Base-by-base conservation (phyloP, 2,888 invertebrate genomes). In the Drosophila seclusa region DNA sequence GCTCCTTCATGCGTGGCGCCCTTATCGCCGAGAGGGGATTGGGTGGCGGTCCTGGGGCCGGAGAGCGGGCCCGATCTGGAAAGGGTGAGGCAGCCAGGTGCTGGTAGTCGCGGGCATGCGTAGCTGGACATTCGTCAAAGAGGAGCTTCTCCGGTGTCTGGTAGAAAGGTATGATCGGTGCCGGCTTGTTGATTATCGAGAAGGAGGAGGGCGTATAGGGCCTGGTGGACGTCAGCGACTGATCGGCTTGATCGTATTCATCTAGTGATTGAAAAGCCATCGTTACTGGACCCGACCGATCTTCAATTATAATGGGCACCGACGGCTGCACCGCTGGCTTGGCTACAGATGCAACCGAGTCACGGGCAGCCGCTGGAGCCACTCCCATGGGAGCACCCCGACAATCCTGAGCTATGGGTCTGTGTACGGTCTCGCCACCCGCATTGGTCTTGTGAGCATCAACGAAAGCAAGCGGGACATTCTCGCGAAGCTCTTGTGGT, bases 141-240 rank as follows among this genome's bases (percentile, higher is more conserved):
- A 96, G 95, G 80, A 97, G 94, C 92, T 96, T 96, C 92, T 95
- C 95, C 16, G 91, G 73, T 21, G 92, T 92, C 93, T 97, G 97
- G 91, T 97, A 97, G 84, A 95, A 95, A 11, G 97, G 97, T 80
- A 97, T 95, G 58, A 95, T 94, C 16, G 96, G 95, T 2, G 96
- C 96, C 32, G 97, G 96, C 73, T 92, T 93, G 90, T 96, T 96
- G 68, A 95, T 95, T 93, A 95, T 92, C 89, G 96, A 96, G 31
- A 31, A 34, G 7, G 59, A 29, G 29, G 61, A 68, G 0, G 97
- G 96, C 27, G 96, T 96, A 68, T 94, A 94, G 6, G 96, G 94
- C 65, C 96, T 94, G 2, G 91, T 90, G 4, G 91, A 90, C 27
- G 90, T 88, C 67, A 87, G 88, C 27, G 92, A 91, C 45, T 93